Base-by-base conservation (phyloP, 2,113 vertebrate species). In the Gila orcuttii region DNA sequence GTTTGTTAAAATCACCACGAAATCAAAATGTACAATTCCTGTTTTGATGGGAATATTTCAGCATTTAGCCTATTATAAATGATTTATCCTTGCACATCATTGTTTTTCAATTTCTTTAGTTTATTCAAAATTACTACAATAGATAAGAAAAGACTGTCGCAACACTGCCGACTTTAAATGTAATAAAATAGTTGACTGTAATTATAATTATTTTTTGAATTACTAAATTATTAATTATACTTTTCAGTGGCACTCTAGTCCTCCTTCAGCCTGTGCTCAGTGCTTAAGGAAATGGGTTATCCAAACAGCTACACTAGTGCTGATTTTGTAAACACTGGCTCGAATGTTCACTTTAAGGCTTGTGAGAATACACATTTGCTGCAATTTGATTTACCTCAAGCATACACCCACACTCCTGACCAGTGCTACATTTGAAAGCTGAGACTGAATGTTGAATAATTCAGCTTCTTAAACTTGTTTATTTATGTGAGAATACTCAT, bases 371-470 rank as follows among this genome's bases (percentile, higher is more conserved):
- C 82, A 57, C 33, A 82, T 73, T 73, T 83, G 36, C 52, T 21
- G 23, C 39, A 39, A 39, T 83, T 83, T 74, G 66, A 83, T 71
- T 77, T 55, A 77, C 75, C 75, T 55, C 75, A 33, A 42, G 36
- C 68, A 39, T 50, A 55, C n/a, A 55, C 47, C 75, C 47, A 55
- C 74, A 55, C 47, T 28, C 25, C 45, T 77, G 47, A 55, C 28
- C 47, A 17, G 71, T 15, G 39, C 36, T 33, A 55, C 17, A 23
- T 78, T 57, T 79, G 36, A 79, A 79, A 79, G 33, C 23, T 62
- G 78, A 77, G 23, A 42, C 23, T 79, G 33, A 60, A 39, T 5
- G 13, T 79, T 15, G 55, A 25, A 62, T 62, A 79, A 79, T 79
- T 60, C 33, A 45, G 36, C 57, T 42, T 3, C 36, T 25, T 12